Conservation (phyloP, 2,113 vertebrate species). For the Sylvia atricapilla region DNA sequence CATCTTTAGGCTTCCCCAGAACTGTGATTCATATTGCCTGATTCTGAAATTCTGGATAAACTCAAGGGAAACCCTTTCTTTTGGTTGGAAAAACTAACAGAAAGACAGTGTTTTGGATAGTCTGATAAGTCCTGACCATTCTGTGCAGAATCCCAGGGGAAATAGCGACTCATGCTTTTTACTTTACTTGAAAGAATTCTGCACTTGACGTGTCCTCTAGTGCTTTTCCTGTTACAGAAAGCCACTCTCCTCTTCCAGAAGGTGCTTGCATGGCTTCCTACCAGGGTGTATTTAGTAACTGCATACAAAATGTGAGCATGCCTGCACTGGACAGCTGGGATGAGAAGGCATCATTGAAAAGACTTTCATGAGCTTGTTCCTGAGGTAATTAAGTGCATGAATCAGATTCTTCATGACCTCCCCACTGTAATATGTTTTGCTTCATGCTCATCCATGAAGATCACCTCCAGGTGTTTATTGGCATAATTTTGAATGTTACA, state of each 20-base stretch:
- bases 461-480: neutral
- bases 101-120: neutral
- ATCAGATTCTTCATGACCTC: neutral
- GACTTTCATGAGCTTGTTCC: neutral
- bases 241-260: neutral
- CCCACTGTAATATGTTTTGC: neutral
- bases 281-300: neutral
- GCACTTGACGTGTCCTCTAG: neutral
- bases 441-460: neutral
- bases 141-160: neutral
- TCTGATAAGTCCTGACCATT: neutral
- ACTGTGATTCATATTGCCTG: neutral
- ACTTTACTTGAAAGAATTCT: neutral
- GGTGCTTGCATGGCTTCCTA: neutral
- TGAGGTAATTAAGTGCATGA: neutral
- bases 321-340: neutral
- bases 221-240: neutral
- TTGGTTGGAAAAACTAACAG: neutral
- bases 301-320: neutral
- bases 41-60: constrained; percentile 25
- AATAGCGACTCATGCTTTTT: neutral
- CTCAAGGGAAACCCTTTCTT: neutral
- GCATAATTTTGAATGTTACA: neutral
- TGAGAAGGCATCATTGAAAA: neutral
- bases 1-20: constrained; percentile 20